Evolutionary conservation across 2,797 vertebrate genomes (phyloP), one percentile per base, ranked within the genome.

Genomic region (Gila robusta): DNA sequence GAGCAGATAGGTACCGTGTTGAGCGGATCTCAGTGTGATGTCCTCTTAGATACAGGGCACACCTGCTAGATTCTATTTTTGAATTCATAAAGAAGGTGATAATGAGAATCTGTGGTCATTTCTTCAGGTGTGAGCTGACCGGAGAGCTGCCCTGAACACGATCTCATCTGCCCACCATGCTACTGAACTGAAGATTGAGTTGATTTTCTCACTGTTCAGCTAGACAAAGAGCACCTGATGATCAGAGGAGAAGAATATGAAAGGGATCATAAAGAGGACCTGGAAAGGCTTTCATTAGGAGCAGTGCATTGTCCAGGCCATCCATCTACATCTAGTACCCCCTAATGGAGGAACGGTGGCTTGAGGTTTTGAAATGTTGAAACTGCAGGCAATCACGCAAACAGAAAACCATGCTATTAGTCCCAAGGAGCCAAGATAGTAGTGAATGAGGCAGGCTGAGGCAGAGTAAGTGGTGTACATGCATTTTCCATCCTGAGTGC

Each of bases 341-440:
- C 78, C 41, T 64, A 23, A 49, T 52, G 54, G 32, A 74, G 72
- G n/a, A 83, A 59, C 16, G 5, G 41, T 83, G 39, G 77, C 37
- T 47, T 47, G 28, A 32, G 35, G 47, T 64, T 71, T 21, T 35
- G 26, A 71, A 70, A n/a, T 12, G 7, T 37, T 47, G 21, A 85
- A 26, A 44, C 66, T 19, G 54, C n/a, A 64, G 44, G 54, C 44
- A 37, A 41, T 82, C 39, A 77, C 10, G 54, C n/a, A 47, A 71
- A 69, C 72, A 81, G 44, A 49, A 73, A 82, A 70, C 73, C 74
- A 72, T 49, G 32, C 76, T 26, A 83, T 85, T 89, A 85, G 52
- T 70, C 44, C 78, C 17, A 52, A 66, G 41, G 56, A 44, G 44
- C 80, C 41, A 32, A 28, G 35, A 56, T 17, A 62, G 21, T 39